Percentiles rank a stretch among this genome's conserved stretches.
These are phyloP conservation scores for Plumapathes pennacea DNA, from an alignment of 92 coral and sea anemone species.

Conservation along the genomic window DNA sequence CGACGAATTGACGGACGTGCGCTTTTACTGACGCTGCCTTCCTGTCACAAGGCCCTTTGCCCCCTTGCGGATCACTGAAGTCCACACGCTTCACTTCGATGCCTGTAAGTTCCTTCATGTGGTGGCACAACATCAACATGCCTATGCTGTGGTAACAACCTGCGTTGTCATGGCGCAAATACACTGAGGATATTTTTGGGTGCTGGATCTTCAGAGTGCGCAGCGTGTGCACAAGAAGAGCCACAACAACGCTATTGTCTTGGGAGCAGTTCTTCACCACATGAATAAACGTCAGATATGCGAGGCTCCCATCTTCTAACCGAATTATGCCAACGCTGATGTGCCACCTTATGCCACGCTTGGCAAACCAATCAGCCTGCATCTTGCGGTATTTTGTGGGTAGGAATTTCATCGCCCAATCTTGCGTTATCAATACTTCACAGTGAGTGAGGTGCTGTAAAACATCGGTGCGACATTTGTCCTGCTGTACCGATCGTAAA, in stretches of 20 bases:
- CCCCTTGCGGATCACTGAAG: conserved; percentile 46
- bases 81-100: conserved; percentile 13
- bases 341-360: conserved; percentile 49
- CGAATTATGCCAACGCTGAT: conserved; percentile 32
- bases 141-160: conserved; percentile 41
- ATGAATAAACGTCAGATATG: conserved; percentile 39
- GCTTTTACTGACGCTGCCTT: conserved; percentile 57
- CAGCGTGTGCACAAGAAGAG: conserved; percentile 27
- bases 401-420: conserved; percentile 64
- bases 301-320: conserved; percentile 14
- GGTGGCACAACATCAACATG: conserved; percentile 27
- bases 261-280: conserved; percentile 38
- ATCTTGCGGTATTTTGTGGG: conserved; percentile 36
- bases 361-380: conserved; percentile 51
- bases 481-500: conserved; percentile 35
- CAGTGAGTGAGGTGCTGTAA: background rate
- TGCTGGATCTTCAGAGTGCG: conserved; percentile 33
- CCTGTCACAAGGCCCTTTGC: conserved; percentile 52
- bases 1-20: conserved; percentile 36
- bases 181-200: conserved; percentile 42
- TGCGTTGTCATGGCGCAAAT: conserved; percentile 58
- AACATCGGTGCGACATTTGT: conserved; percentile 13
- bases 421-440: conserved; percentile 41
- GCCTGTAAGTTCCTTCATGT: conserved; percentile 19
- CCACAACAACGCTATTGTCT: conserved; percentile 27